A percentile compares a stretch with the other conserved stretches of the same genome.
Conservation (phyloP, 2,888 invertebrate genomes). For the Mythimna lalbum region DNA sequence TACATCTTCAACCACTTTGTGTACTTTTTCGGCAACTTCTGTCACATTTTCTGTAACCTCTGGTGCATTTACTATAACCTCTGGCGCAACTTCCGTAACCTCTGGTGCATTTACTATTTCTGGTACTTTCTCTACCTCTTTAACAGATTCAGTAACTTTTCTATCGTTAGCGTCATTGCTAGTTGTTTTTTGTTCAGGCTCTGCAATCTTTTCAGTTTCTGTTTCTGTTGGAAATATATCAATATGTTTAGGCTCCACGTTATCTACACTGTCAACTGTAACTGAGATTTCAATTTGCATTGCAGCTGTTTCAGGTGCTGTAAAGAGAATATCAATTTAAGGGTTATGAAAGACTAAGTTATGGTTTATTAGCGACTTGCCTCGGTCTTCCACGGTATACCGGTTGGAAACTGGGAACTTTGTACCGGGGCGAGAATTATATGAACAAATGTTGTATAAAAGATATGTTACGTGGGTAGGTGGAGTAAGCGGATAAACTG, state of each 20-base stretch:
- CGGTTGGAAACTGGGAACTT: no score
- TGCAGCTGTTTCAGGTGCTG: constrained; percentile 36
- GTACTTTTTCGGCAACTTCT: background rate
- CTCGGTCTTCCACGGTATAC: no score
- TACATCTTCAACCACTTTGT: background rate
- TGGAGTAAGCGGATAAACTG: no score
- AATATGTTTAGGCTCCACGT: constrained; percentile 5
- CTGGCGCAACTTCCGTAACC: background rate
- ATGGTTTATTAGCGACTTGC: background rate
- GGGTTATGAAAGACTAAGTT: background rate
- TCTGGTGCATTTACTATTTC: background rate
- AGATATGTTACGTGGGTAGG: no score
- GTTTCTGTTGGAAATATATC: constrained; percentile 16
- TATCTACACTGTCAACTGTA: constrained; percentile 28
- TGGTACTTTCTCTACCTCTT: constrained; percentile 9
- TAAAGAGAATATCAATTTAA: constrained; percentile 16
- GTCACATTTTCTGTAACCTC: constrained; percentile 2
- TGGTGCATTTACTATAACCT: background rate
- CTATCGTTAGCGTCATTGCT: constrained; percentile 7
- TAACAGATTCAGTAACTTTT: constrained; percentile 8
- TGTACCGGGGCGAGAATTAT: no score
- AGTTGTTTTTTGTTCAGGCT: constrained; percentile 20
- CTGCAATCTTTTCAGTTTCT: background rate
- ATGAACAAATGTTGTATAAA: no score
- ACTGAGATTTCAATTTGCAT: constrained; percentile 25